Evolutionary conservation across 1,140 invertebrate genomes (phyloP), one percentile per base, ranked within the genome.

Genomic region (Drosophila mayri): DNA sequence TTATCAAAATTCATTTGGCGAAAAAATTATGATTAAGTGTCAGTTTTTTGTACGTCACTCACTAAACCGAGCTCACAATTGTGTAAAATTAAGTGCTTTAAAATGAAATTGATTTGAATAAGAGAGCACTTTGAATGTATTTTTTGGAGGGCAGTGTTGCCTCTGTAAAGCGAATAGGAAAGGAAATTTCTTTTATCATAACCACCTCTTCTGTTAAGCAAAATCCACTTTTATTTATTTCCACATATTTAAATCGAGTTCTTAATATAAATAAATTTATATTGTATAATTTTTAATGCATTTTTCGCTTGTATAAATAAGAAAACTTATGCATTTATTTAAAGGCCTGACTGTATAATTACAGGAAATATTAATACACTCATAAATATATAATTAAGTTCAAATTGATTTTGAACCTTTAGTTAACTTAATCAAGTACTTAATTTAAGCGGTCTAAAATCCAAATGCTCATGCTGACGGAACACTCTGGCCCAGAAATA

Each of bases 11-110:
- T 72, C 50, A 71, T 49, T 41, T 3, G 11, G 6, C 9, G 8
- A 50, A 72, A 49, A 71, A 72, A 72, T 28, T 55, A 41, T 72
- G 67, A 72, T 72, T 72, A n/a, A 72, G 37, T 72, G 43, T 8
- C 35, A 16, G 11, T 35, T 40, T 40, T 68, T 55, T 47, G 14
- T 22, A 22, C 12, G n/a, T 20, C 30, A 18, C 11, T 12, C 49
- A 47, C 28, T 41, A 32, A 41, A 43, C 12, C 25, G 22, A 30
- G 25, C 44, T 67, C 8, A 11, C n/a, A 14, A 30, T 16, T 35
- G 10, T 47, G 32, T 37, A 16, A 40, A 72, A 30, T 72, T 20
- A 35, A 59, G 43, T 43, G 30, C 30, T 50, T 50, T 72, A 30
- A 72, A 49, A 41, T 43, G 0, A 28, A 70, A 72, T 72, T 41